phyloP scores from a whole-genome alignment of 2,888 invertebrate species.

The Nipponacmea schrenckii region DNA sequence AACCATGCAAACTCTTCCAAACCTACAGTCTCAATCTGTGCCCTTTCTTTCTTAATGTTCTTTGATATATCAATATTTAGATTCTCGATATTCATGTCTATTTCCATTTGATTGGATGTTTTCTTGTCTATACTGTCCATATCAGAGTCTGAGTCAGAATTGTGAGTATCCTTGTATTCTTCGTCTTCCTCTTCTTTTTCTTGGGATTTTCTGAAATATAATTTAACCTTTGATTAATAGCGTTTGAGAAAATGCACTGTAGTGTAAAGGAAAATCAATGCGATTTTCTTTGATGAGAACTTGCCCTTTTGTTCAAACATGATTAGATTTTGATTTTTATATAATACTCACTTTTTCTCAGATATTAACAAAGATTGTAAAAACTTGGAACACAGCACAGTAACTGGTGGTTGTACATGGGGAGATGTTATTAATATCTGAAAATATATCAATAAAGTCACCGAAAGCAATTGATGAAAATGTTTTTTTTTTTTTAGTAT shows the following conservation, averaged over 20 bases:
- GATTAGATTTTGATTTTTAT: neutral
- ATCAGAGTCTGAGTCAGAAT: constrained; percentile 10
- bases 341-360: constrained; percentile 20
- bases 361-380: constrained; percentile 38
- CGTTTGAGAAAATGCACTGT: too few species aligned
- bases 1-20: neutral
- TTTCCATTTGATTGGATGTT: neutral
- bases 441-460: constrained; percentile 16
- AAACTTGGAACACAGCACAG: constrained; percentile 43
- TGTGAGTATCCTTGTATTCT: neutral
- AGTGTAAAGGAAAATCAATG: too few species aligned
- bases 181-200: neutral
- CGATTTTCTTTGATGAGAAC: too few species aligned
- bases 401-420: constrained; percentile 48
- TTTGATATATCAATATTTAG: neutral
- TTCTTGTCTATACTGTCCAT: neutral
- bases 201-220: neutral
- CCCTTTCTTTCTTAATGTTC: neutral
- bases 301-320: too few species aligned
- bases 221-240: too few species aligned
- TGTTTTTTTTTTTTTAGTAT: neutral
- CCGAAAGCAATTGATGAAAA: neutral
- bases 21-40: neutral
- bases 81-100: neutral
- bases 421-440: constrained; percentile 47